These are phyloP conservation scores for Sinohyriopsis cumingii DNA, from an alignment of 2,888 invertebrate species.

Conservation along the genomic window DNA sequence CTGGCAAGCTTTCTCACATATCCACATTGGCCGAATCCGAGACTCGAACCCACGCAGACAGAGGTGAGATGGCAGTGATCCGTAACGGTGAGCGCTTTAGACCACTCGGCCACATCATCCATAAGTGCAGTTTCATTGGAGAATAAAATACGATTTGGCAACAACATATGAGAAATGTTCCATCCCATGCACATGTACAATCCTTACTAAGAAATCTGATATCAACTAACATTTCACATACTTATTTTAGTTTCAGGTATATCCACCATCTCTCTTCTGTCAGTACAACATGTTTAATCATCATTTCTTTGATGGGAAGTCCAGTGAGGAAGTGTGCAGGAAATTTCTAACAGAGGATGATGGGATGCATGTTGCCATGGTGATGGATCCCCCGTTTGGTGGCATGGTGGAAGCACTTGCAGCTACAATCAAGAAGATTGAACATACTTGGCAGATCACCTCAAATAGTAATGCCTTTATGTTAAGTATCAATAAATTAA, in stretches of 20 bases:
- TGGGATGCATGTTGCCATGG: conserved; percentile 46
- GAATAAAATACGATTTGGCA: no score
- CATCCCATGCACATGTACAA: not conserved
- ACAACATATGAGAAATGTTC: not conserved
- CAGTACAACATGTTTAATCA: conserved; percentile 95
- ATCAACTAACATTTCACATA: no score
- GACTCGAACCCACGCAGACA: no score
- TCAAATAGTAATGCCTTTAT: no score
- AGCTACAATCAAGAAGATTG: conserved; percentile 76
- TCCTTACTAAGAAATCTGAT: not conserved
- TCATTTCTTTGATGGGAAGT: conserved; percentile 80
- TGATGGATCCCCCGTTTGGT: conserved; percentile 90
- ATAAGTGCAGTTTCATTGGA: no score
- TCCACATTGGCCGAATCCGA: no score
- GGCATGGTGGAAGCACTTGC: conserved; percentile 88
- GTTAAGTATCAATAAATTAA: no score
- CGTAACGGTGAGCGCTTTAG: no score
- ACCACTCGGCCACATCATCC: no score
- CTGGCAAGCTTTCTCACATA: no score
- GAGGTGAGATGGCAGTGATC: no score
- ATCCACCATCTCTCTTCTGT: conserved; percentile 76
- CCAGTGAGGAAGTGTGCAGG: conserved; percentile 37
- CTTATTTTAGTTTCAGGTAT: conserved; percentile 71
- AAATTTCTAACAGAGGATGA: conserved; percentile 72
- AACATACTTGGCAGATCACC: conserved; percentile 15